Base-by-base conservation (phyloP, 2,888 invertebrate genomes). In the Cheilosia vulpina region DNA sequence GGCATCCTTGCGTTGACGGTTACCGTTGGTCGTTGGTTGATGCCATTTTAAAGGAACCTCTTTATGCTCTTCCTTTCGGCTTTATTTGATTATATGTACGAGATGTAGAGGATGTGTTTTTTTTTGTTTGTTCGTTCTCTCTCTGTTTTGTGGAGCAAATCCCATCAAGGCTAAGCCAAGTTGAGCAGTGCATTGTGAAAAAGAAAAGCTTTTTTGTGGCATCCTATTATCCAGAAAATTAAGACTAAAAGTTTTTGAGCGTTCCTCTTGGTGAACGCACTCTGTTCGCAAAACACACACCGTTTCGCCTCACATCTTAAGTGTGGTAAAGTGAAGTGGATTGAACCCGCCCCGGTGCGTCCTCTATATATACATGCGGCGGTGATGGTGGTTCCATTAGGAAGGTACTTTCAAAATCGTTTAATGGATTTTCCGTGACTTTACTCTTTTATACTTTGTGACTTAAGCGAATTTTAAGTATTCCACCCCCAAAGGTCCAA, bases 381-480 rank as follows among this genome's bases (percentile, higher is more conserved):
- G 63, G 69, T 50, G 68, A 38, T 58, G 50, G 57, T 78, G 79
- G 66, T 68, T 85, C 85, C 85, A 85, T 81, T 77, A 81, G 81
- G 85, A 80, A 85, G 85, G 81, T 81, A 85, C 81, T 85, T 85
- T 85, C 76, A 58, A 81, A 80, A 85, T 77, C 85, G 85, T 81
- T 81, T 85, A 85, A 85, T 85, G 85, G 85, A 85, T 85, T 85
- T 85, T 81, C 85, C 85, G 81, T 81, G 85, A 85, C 80, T 85
- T 57, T 38, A 76, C 76, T 85, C 76, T 85, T 84, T 80, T 85
- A 81, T 85, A 85, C 85, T 85, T 81, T 85, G 85, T 81, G 85
- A 85, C 85, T 85, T 85, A 72, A 85, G 85, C 76, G 85, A 85
- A 81, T 85, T 85, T 77, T 85, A 85, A 85, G 85, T 85, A 81